Conservation (phyloP, 2,113 vertebrate species). For the Talpa occidentalis region DNA sequence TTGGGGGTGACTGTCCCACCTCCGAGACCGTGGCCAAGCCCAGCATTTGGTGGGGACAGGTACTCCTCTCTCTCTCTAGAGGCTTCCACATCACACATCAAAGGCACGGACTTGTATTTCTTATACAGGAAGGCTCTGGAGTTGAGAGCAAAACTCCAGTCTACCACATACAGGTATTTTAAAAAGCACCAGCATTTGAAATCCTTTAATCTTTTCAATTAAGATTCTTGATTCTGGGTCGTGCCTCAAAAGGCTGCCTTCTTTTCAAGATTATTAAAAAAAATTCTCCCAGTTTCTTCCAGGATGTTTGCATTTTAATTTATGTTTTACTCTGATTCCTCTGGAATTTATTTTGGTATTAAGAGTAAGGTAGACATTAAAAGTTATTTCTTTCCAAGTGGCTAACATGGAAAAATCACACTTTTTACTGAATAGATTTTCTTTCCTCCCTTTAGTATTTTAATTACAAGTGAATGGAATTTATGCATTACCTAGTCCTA, state of each 20-base stretch:
- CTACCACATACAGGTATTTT: not conserved
- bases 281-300: not conserved
- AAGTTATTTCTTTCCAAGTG: not conserved
- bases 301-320: not conserved
- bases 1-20: not conserved
- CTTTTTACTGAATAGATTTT: not conserved
- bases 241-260: not conserved
- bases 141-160: not conserved
- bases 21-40: not conserved
- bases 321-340: not conserved
- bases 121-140: not conserved
- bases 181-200: not conserved
- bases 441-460: slow-evolving; percentile 13
- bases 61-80: too few species aligned
- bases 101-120: not conserved
- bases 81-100: accelerated
- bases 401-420: not conserved
- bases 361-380: not conserved
- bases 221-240: not conserved
- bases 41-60: accelerated
- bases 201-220: not conserved
- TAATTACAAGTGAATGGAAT: not conserved
- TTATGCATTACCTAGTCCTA: not conserved
- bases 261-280: not conserved
- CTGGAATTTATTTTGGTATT: not conserved